Percentiles rank a stretch among this genome's conserved stretches.
These are phyloP conservation scores for Cyclophora punctaria DNA, from an alignment of 2,888 invertebrate species.

Conservation along the genomic window DNA sequence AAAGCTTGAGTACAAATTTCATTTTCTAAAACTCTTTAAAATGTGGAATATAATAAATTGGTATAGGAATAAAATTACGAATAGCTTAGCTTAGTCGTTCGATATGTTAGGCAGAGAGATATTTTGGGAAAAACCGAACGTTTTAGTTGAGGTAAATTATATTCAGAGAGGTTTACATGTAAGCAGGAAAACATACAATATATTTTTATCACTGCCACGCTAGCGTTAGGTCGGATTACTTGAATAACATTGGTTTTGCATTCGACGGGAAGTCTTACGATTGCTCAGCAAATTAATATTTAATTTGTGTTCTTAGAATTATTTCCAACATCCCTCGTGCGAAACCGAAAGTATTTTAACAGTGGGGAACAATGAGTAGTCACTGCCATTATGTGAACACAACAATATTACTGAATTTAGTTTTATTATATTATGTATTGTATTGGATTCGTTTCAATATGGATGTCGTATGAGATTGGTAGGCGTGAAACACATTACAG, in stretches of 20 bases:
- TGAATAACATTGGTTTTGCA: slow-evolving; percentile 26
- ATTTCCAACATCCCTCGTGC: no score
- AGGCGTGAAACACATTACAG: slow-evolving; percentile 70
- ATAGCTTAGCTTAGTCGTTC: slow-evolving; percentile 9
- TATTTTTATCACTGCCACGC: slow-evolving; percentile 70
- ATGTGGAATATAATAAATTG: slow-evolving; percentile 3
- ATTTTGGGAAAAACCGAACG: slow-evolving; percentile 49
- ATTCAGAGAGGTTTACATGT: slow-evolving; percentile 38
- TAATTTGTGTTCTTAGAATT: no score
- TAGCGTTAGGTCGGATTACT: slow-evolving; percentile 39
- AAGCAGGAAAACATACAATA: slow-evolving; percentile 47
- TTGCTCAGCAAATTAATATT: slow-evolving; percentile 32
- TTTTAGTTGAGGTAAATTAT: slow-evolving; percentile 28
- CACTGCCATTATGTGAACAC: slow-evolving; percentile 20
- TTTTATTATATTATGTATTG: slow-evolving; percentile 18
- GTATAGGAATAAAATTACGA: slow-evolving; percentile 11
- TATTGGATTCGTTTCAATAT: slow-evolving; percentile 22
- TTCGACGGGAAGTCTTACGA: slow-evolving; percentile 22
- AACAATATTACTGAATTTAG: slow-evolving; percentile 14
- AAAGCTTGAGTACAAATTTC: slow-evolving; percentile 55
- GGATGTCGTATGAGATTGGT: slow-evolving; percentile 19
- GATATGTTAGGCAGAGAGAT: slow-evolving; percentile 28
- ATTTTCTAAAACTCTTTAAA: slow-evolving; percentile 10
- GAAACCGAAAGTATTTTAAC: slow-evolving; percentile 11
- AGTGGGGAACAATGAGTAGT: slow-evolving; percentile 30